Conservation (phyloP, 2,888 invertebrate species). For the Encarsia formosa region DNA sequence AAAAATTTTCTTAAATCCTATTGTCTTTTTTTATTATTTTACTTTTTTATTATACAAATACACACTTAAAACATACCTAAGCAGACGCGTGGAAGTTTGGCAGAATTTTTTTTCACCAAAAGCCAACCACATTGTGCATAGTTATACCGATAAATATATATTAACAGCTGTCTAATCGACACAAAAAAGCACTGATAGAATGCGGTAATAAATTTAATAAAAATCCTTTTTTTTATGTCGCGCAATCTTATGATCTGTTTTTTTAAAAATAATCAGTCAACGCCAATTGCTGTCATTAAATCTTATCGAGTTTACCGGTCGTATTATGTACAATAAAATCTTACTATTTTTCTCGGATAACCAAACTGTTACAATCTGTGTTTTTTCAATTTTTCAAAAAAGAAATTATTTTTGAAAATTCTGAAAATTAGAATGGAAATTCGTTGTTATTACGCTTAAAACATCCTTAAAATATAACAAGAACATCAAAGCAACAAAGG, state of each 20-base stretch:
- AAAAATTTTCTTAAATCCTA: constrained; percentile 28
- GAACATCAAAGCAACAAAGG: no score
- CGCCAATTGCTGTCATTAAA: constrained; percentile 14
- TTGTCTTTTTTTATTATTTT: constrained; percentile 28
- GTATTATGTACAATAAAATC: no score
- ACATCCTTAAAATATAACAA: no score
- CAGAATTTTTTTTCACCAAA: neutral
- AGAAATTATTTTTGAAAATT: no score
- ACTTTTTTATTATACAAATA: constrained; percentile 6
- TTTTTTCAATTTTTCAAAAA: no score
- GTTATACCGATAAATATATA: constrained; percentile 12
- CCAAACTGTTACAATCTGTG: no score
- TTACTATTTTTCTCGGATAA: no score
- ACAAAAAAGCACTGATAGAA: constrained; percentile 10
- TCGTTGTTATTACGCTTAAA: no score
- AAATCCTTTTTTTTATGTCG: neutral
- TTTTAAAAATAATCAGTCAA: constrained; percentile 26
- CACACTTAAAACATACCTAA: constrained; percentile 19
- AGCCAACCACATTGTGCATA: constrained; percentile 6
- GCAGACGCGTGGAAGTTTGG: constrained; percentile 7
- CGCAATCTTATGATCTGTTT: neutral
- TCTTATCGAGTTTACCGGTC: no score
- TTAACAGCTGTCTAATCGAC: constrained; percentile 10
- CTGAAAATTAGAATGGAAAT: no score
- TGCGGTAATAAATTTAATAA: constrained; percentile 14